phyloP scores from a whole-genome alignment of 2,113 vertebrate species.

The Petrocephalus zakoni region DNA sequence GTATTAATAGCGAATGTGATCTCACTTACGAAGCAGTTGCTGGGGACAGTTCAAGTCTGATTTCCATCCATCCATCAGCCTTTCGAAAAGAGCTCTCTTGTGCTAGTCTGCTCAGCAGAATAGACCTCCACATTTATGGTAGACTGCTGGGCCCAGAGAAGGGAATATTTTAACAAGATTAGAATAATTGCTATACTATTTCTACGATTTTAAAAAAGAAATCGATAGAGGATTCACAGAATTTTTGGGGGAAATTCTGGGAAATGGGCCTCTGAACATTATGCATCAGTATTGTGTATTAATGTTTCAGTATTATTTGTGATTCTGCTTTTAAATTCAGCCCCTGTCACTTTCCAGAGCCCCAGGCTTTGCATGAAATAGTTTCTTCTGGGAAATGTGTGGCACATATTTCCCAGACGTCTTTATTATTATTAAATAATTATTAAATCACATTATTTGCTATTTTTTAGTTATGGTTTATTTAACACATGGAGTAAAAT shows the following conservation, averaged over 20 bases:
- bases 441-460: background rate
- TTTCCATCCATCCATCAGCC: slow-evolving; percentile 2
- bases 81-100: background rate
- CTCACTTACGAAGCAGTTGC: slow-evolving; percentile 25
- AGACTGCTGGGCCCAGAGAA: background rate
- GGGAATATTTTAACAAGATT: background rate
- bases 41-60: background rate
- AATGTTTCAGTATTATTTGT: background rate
- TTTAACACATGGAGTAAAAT: background rate
- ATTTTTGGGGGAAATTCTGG: background rate
- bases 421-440: background rate
- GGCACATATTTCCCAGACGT: background rate
- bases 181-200: background rate
- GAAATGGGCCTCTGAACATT: background rate
- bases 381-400: background rate
- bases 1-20: slow-evolving; percentile 28
- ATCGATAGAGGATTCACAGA: background rate
- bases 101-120: background rate
- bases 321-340: background rate
- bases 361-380: background rate
- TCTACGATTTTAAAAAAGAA: background rate
- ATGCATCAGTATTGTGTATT: background rate
- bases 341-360: background rate
- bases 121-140: background rate
- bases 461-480: background rate